phyloP scores from a whole-genome alignment of 2,888 invertebrate genomes.

The Dexiosoma caninum region DNA sequence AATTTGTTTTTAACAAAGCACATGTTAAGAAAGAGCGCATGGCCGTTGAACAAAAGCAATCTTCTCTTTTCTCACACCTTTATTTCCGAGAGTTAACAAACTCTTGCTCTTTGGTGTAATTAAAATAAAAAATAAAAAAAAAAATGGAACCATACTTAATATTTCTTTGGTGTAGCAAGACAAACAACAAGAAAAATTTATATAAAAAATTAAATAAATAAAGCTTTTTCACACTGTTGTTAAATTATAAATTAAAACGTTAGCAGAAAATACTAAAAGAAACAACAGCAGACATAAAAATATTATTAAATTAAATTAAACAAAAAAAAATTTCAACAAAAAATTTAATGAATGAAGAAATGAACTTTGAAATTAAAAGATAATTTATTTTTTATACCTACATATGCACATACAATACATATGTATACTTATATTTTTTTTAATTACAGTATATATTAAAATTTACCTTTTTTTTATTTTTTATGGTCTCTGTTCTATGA shows the following conservation, averaged over 20 bases:
- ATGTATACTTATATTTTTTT: background rate
- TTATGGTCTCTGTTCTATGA: slow-evolving; percentile 4
- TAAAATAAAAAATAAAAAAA: slow-evolving; percentile 25
- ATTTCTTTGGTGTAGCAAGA: slow-evolving; percentile 40
- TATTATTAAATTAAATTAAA: slow-evolving; percentile 36
- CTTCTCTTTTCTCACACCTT: slow-evolving; percentile 10
- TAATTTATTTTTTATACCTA: slow-evolving; percentile 28
- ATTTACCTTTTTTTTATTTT: slow-evolving; percentile 48
- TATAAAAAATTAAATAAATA: slow-evolving; percentile 36
- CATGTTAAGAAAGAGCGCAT: slow-evolving; percentile 59
- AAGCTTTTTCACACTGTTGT: slow-evolving; percentile 49
- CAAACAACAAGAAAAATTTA: slow-evolving; percentile 53
- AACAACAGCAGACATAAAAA: slow-evolving; percentile 19
- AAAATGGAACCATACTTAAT: slow-evolving; percentile 27
- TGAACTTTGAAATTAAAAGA: slow-evolving; percentile 49
- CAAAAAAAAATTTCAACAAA: slow-evolving; percentile 4
- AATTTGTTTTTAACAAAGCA: slow-evolving; percentile 43
- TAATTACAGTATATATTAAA: background rate
- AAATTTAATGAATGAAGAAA: slow-evolving; percentile 10
- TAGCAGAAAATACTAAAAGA: slow-evolving; percentile 40
- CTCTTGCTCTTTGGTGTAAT: slow-evolving; percentile 27
- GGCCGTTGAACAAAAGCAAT: background rate
- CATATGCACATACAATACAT: background rate
- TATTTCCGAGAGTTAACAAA: background rate
- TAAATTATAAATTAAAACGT: slow-evolving; percentile 58